Percentiles rank a stretch among this genome's conserved stretches.
Evolutionary conservation across 2,797 vertebrate genomes (phyloP).

Genomic region (Pangasius mekongensis): DNA sequence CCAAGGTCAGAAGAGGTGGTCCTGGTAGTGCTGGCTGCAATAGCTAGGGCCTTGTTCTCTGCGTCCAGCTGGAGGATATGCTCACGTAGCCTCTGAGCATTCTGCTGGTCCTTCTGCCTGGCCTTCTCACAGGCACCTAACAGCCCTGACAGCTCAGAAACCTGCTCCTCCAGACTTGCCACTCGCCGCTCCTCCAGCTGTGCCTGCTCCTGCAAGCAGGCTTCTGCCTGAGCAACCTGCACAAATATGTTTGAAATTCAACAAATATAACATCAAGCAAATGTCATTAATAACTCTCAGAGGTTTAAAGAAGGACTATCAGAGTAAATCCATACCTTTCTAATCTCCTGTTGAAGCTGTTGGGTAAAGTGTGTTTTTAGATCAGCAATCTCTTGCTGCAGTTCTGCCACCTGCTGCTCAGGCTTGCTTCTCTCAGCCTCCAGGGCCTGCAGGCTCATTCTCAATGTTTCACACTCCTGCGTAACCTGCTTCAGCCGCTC

Average conservation of each 20-base stretch:
- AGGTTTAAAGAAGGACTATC: not conserved
- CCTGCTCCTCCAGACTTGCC: slow-evolving; percentile 83
- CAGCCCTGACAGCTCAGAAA: slow-evolving; percentile 86
- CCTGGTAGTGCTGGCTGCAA: slow-evolving; percentile 78
- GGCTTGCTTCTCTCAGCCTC: slow-evolving; percentile 75
- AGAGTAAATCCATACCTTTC: slow-evolving; percentile 78
- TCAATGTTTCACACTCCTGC: slow-evolving; percentile 79
- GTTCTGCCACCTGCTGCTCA: slow-evolving; percentile 78
- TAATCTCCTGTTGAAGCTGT: slow-evolving; percentile 84
- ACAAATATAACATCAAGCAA: not conserved
- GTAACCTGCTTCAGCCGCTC: slow-evolving; percentile 72
- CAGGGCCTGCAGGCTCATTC: slow-evolving; percentile 68
- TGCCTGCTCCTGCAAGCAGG: slow-evolving; percentile 78
- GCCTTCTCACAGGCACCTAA: slow-evolving; percentile 85
- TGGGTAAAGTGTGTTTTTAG: slow-evolving; percentile 82
- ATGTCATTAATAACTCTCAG: not conserved
- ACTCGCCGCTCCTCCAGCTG: slow-evolving; percentile 84
- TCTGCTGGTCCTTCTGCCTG: slow-evolving; percentile 84
- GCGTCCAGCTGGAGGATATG: slow-evolving; percentile 86
- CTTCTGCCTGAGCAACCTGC: slow-evolving; percentile 81
- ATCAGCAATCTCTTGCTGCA: slow-evolving; percentile 78
- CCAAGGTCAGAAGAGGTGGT: slow-evolving; percentile 61
- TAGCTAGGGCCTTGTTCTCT: slow-evolving; percentile 89
- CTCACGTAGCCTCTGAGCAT: slow-evolving; percentile 84
- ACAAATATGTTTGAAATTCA: slow-evolving; percentile 4